These are phyloP conservation scores for Eremobia ochroleuca DNA, from an alignment of 2,888 invertebrate genomes.

Conservation along the genomic window DNA sequence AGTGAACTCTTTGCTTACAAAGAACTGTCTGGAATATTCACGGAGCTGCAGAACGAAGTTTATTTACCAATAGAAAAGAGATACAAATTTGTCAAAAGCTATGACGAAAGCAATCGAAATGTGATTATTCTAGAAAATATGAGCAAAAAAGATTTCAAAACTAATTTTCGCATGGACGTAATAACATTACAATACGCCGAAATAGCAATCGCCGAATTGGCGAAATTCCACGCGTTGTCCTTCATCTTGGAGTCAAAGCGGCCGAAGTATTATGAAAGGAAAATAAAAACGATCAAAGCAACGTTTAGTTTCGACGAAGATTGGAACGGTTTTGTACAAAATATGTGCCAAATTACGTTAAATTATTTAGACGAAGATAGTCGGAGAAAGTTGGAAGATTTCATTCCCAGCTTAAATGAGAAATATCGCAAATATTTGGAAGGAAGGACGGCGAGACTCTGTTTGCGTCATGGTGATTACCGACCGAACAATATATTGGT, in stretches of 20 bases:
- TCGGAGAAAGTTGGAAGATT: constrained; percentile 60
- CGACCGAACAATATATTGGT: constrained; percentile 72
- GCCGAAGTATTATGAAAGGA: constrained; percentile 73
- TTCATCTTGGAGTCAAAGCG: constrained; percentile 71
- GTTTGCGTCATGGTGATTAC: constrained; percentile 75
- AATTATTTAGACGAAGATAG: constrained; percentile 65
- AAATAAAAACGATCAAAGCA: constrained; percentile 64
- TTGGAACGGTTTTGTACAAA: constrained; percentile 64
- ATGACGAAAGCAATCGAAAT: constrained; percentile 58
- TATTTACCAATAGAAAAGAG: constrained; percentile 52
- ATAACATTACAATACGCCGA: constrained; percentile 73
- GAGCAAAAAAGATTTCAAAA: constrained; percentile 70
- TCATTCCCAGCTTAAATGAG: constrained; percentile 55
- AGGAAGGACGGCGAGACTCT: constrained; percentile 54
- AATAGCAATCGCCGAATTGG: constrained; percentile 72
- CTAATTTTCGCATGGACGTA: constrained; percentile 70
- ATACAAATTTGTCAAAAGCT: constrained; percentile 63
- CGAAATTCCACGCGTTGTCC: constrained; percentile 77
- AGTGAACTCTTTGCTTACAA: constrained; percentile 72
- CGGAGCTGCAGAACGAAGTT: constrained; percentile 66
- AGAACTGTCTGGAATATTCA: constrained; percentile 67
- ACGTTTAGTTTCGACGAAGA: constrained; percentile 57
- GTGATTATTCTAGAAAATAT: constrained; percentile 71
- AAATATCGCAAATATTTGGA: constrained; percentile 66
- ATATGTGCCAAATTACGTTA: constrained; percentile 60